Percentiles rank a stretch among this genome's conserved stretches.
Evolutionary conservation across 2,888 invertebrate species (phyloP).

Genomic region (Agrenia bidenticulata): DNA sequence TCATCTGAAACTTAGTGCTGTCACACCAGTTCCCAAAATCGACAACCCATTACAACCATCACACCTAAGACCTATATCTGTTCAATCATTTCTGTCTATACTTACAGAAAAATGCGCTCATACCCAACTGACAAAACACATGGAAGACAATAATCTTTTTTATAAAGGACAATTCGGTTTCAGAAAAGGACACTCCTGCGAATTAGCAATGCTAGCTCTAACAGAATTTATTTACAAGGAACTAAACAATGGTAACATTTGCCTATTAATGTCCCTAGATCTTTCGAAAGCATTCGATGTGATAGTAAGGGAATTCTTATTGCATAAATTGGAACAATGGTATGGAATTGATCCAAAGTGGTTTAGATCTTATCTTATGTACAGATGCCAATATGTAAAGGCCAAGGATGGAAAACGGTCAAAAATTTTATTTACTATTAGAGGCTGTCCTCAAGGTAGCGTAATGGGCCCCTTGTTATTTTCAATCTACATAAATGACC

Average conservation of each 20-base stretch:
- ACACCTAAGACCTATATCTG: slow-evolving; percentile 25
- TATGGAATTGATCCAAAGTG: slow-evolving; percentile 24
- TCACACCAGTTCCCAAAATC: slow-evolving; percentile 25
- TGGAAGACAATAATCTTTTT: slow-evolving; percentile 24
- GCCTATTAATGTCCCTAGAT: slow-evolving; percentile 26
- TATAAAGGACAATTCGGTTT: slow-evolving; percentile 28
- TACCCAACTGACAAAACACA: slow-evolving; percentile 14
- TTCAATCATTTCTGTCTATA: slow-evolving; percentile 24
- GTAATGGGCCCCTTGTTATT: not conserved
- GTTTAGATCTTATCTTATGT: slow-evolving; percentile 18
- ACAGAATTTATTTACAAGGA: slow-evolving; percentile 28
- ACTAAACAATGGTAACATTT: slow-evolving; percentile 22
- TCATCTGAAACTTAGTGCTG: slow-evolving; percentile 11
- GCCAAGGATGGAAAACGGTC: slow-evolving; percentile 7
- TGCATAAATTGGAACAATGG: slow-evolving; percentile 24
- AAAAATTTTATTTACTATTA: slow-evolving; percentile 7
- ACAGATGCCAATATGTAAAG: slow-evolving; percentile 24
- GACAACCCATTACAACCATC: slow-evolving; percentile 9
- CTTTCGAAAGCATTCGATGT: slow-evolving; percentile 32
- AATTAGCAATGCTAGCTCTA: slow-evolving; percentile 21
- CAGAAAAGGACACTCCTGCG: slow-evolving; percentile 14
- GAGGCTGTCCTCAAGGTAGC: slow-evolving; percentile 17
- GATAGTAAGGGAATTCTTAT: slow-evolving; percentile 14
- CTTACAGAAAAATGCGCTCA: slow-evolving; percentile 26
- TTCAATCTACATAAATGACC: not conserved